These are phyloP conservation scores for Drosophila merina DNA, from an alignment of 2,888 invertebrate species.

Conservation along the genomic window DNA sequence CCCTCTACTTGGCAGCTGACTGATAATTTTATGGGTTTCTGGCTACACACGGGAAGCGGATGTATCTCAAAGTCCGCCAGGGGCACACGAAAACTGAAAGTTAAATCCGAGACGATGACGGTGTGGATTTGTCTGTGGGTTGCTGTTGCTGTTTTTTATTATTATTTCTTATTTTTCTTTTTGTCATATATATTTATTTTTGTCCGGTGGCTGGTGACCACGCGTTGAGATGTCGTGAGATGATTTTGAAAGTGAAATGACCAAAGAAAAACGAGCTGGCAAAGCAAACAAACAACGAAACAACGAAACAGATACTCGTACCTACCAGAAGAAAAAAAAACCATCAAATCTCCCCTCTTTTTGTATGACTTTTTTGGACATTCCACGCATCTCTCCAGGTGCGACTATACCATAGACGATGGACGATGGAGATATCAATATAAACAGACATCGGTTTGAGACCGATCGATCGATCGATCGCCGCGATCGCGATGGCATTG, in stretches of 20 bases:
- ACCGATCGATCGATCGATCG: conserved; percentile 13
- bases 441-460: conserved; percentile 31
- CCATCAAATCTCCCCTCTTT: conserved; percentile 12
- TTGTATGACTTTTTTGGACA: conserved; percentile 34
- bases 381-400: conserved; percentile 25
- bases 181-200: conserved; percentile 14
- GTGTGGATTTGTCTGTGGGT: conserved; percentile 51
- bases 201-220: conserved; percentile 47
- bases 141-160: conserved; percentile 11
- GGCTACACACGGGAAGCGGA: conserved; percentile 75
- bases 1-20: conserved; percentile 62
- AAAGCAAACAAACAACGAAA: conserved; percentile 31
- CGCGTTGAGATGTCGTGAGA: conserved; percentile 61
- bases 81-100: conserved; percentile 75
- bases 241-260: conserved; percentile 79
- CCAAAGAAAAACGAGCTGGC: conserved; percentile 47
- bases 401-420: too few species aligned
- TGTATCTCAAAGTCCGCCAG: conserved; percentile 50
- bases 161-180: conserved; percentile 41
- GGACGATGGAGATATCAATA: conserved; percentile 40
- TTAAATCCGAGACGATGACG: conserved; percentile 67
- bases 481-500: conserved; percentile 24
- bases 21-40: conserved; percentile 71
- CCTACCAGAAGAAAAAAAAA: conserved; percentile 8
- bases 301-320: conserved; percentile 19